Evolutionary conservation across 2,888 invertebrate genomes (phyloP).

Genomic region (Pandemis heparana): DNA sequence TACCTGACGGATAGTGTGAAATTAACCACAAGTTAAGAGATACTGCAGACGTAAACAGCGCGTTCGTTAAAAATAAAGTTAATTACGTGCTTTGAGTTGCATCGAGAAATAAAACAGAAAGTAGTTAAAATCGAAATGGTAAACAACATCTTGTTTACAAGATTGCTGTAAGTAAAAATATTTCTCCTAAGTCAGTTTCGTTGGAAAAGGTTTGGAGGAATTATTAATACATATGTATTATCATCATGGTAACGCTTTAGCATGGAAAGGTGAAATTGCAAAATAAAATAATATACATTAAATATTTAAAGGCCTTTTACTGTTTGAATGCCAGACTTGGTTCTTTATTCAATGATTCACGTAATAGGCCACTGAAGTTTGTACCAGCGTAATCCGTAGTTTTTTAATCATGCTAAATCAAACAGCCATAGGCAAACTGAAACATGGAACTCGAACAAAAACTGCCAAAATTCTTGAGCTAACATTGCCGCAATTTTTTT

Average conservation of each 20-base stretch:
- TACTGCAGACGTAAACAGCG: conserved; percentile 36
- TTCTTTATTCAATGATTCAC: no score
- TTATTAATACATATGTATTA: no score
- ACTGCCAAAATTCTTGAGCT: not conserved
- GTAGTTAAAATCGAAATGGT: conserved; percentile 24
- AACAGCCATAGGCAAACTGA: no score
- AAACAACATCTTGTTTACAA: conserved; percentile 16
- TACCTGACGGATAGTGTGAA: not conserved
- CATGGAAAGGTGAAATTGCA: no score
- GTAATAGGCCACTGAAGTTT: no score
- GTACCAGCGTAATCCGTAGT: no score
- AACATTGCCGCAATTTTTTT: not conserved
- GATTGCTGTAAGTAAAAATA: not conserved
- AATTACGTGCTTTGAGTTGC: conserved; percentile 30
- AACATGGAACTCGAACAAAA: not conserved
- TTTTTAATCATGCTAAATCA: no score
- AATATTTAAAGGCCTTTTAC: no score
- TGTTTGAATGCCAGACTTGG: no score
- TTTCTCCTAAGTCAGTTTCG: not conserved
- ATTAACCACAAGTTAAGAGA: conserved; percentile 27
- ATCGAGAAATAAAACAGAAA: conserved; percentile 38
- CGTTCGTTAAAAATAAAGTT: conserved; percentile 33
- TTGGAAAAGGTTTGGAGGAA: not conserved
- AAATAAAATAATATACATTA: no score
- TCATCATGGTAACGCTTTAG: no score